Percentiles rank a stretch among this genome's conserved stretches.
Evolutionary conservation across 2,113 vertebrate genomes (phyloP).

Genomic region (Gavia stellata): DNA sequence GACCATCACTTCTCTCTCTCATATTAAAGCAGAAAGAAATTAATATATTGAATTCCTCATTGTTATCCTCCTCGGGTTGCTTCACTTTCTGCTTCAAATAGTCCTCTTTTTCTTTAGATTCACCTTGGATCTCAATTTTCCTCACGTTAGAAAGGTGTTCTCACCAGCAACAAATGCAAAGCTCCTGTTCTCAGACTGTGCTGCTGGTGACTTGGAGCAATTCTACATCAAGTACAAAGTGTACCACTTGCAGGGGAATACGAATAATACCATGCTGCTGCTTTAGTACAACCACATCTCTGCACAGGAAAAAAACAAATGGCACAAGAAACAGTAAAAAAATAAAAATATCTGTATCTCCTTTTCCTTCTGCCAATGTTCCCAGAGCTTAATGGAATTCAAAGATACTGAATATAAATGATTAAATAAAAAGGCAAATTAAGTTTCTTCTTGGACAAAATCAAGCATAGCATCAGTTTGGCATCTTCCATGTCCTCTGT

Average conservation of each 20-base stretch:
- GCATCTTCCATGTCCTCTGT: background rate
- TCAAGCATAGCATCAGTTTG: background rate
- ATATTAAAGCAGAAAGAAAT: slow-evolving; percentile 1
- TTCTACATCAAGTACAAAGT: background rate
- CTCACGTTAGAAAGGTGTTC: background rate
- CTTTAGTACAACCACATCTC: background rate
- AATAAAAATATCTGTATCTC: background rate
- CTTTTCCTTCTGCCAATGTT: background rate
- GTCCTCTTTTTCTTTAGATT: background rate
- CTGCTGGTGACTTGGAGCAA: background rate
- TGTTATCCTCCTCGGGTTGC: background rate
- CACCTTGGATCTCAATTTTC: background rate
- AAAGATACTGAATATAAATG: background rate
- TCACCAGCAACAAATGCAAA: background rate
- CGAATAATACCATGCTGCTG: background rate
- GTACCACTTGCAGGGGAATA: background rate
- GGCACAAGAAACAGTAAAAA: background rate
- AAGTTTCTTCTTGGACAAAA: background rate
- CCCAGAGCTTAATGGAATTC: background rate
- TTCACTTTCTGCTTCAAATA: slow-evolving; percentile 4
- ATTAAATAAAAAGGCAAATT: background rate
- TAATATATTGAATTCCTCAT: background rate
- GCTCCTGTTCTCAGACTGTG: background rate
- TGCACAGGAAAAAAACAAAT: background rate
- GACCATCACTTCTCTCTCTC: background rate